Evolutionary conservation across 2,113 vertebrate species (phyloP), one percentile per base, ranked within the genome.

Genomic region (Opisthocomus hoazin): DNA sequence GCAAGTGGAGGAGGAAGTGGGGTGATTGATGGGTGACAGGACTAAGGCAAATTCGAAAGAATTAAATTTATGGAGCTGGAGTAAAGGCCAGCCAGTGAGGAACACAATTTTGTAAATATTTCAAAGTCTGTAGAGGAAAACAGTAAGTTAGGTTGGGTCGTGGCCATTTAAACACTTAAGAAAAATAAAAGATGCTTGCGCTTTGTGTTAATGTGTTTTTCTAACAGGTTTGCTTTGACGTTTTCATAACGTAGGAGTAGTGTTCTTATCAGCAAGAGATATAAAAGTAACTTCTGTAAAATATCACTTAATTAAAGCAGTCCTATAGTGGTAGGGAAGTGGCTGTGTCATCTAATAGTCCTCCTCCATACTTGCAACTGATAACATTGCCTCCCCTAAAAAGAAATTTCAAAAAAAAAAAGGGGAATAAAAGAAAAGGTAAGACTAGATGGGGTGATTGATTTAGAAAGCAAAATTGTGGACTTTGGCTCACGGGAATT

Each of bases 1-100:
- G 87, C 0, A 4, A 76, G 69, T 32, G 65, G 74, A 79, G 39
- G 74, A 82, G 78, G 81, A 29, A 84, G 56, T 54, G 4, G 57
- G 15, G 16, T 87, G 94, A 96, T 79, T 71, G 94, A 96, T 92
- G 94, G 60, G 34, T 76, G 91, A 45, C 32, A 58, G 78, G 58
- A 43, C 53, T 56, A 51, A 91, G 65, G 81, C 75, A 65, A 87
- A 79, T 75, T 60, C 5, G 5, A 51, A 91, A 56, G 43, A 60
- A 94, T 63, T 76, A 34, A 53, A 89, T 94, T 79, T 48, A 74
- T 76, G 19, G 34, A 68, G 87, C 84, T 91, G 81, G 65, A 61
- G 43, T 34, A 82, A 94, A 94, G 81, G 89, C 66, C 60, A 64
- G 73, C 89, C 24, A 87, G 53, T 2, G 48, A 84, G 64, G 43